Evolutionary conservation across 2,797 vertebrate genomes (phyloP), one percentile per base, ranked within the genome.

Genomic region (Pseudocheirus occidentalis): DNA sequence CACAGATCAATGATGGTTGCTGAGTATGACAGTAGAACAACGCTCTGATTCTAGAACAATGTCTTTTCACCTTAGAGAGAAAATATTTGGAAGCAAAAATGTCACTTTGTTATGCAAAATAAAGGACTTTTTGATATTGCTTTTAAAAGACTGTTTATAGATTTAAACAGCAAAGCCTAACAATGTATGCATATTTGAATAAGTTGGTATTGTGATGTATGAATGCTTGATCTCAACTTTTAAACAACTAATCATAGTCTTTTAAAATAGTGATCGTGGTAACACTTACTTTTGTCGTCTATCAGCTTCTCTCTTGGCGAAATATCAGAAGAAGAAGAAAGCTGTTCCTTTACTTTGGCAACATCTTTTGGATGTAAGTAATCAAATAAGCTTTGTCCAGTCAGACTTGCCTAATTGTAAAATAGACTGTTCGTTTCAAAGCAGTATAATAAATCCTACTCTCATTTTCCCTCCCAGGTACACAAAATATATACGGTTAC

Each of bases 351-450:
- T 90, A 99, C 99, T 99, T 99, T 99, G 95, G 99, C 99, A 96
- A 99, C 99, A 98, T 99, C 99, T 98, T 99, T 99, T 55, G 99
- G 99, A 98, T 99, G 99, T 92, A 99, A 98, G 96, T 99, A 99
- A 98, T 99, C 99, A 99, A 99, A 99, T 93, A 99, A 98, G 95
- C 99, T 99, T 98, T 99, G 99, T 94, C 99, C 99, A 97, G 99
- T 99, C 98, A 99, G 98, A 98, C 99, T 99, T 52, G 98, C 98
- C 99, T 99, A 97, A 87, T 96, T 6, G 90, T 93, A 98, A 55
- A 97, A 96, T 29, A 95, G 92, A 92, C 16, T 90, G 95, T 53
- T 97, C 59, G 95, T 27, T 95, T 94, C 95, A 94, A 55, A 95
- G 91, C 13, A 95, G 14, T 1, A 12, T 0, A 6, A 90, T 5